Conservation (phyloP, 2,797 vertebrate species). For the Chelon auratus region DNA sequence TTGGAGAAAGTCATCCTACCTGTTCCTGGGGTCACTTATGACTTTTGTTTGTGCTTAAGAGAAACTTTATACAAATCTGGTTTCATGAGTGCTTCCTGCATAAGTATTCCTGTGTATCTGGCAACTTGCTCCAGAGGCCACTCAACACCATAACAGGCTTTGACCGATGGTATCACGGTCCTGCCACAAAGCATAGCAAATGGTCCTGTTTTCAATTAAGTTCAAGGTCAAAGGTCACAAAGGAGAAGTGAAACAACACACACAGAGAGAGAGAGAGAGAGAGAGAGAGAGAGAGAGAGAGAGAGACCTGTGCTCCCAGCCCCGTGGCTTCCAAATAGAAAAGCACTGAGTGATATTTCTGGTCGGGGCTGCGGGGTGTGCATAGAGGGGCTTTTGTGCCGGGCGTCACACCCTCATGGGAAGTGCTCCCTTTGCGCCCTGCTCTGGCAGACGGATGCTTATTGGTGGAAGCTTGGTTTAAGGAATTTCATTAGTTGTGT, state of each 20-base stretch:
- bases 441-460: conserved; percentile 42
- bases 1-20: not conserved
- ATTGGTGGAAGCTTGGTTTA: conserved; percentile 44
- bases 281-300: conserved; percentile 19
- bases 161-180: conserved; percentile 22
- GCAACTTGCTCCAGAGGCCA: not conserved
- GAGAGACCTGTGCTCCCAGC: conserved; percentile 19
- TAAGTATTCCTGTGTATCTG: conserved; percentile 2
- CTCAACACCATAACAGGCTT: conserved; percentile 36
- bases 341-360: conserved; percentile 72
- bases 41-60: not conserved
- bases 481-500: conserved; percentile 68
- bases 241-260: conserved; percentile 30
- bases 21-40: not conserved
- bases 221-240: conserved; percentile 60
- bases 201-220: conserved; percentile 52
- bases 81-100: not conserved
- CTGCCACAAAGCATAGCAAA: conserved; percentile 29
- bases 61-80: not conserved
- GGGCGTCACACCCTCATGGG: conserved; percentile 67
- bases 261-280: too few relatives aligned
- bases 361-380: conserved; percentile 21
- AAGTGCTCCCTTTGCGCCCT: conserved; percentile 71
- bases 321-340: conserved; percentile 59
- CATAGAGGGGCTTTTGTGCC: conserved; percentile 79